phyloP scores from a whole-genome alignment of 1,140 invertebrate genomes.

The Triops cancriformis region DNA sequence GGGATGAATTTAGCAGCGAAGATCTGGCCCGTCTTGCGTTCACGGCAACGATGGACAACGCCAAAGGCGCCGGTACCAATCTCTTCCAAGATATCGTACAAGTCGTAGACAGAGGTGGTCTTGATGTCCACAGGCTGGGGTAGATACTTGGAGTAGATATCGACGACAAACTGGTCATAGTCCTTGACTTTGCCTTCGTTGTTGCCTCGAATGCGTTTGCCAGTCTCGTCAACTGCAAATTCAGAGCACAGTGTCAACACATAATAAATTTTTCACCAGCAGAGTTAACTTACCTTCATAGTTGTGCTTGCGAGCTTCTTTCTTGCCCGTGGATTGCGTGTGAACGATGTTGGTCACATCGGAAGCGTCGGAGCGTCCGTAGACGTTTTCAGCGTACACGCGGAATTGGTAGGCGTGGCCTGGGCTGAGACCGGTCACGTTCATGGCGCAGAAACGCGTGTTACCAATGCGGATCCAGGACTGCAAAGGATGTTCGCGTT shows the following conservation, averaged over 20 bases:
- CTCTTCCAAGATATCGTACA: slow-evolving; percentile 98
- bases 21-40: slow-evolving; percentile 88
- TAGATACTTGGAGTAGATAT: slow-evolving; percentile 93
- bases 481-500: slow-evolving; percentile 80
- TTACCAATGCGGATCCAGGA: slow-evolving; percentile 93
- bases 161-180: slow-evolving; percentile 96
- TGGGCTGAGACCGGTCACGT: slow-evolving; percentile 70
- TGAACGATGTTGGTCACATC: slow-evolving; percentile 69
- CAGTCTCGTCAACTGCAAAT: slow-evolving; percentile 68
- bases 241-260: background rate
- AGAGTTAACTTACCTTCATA: slow-evolving; percentile 46
- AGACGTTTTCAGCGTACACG: slow-evolving; percentile 81
- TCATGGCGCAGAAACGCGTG: slow-evolving; percentile 84
- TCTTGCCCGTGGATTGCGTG: slow-evolving; percentile 71
- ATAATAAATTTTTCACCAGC: background rate
- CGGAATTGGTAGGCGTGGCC: slow-evolving; percentile 95
- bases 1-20: slow-evolving; percentile 99
- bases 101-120: slow-evolving; percentile 88
- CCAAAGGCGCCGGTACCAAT: slow-evolving; percentile 98
- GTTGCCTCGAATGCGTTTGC: slow-evolving; percentile 84
- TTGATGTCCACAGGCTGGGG: slow-evolving; percentile 95
- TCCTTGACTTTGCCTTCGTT: slow-evolving; percentile 82
- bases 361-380: slow-evolving; percentile 87
- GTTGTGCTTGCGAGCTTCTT: slow-evolving; percentile 64
- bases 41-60: slow-evolving; percentile 93